Evolutionary conservation across 2,888 invertebrate genomes (phyloP), one percentile per base, ranked within the genome.

Genomic region (Drosophila pseudotakahashii): DNA sequence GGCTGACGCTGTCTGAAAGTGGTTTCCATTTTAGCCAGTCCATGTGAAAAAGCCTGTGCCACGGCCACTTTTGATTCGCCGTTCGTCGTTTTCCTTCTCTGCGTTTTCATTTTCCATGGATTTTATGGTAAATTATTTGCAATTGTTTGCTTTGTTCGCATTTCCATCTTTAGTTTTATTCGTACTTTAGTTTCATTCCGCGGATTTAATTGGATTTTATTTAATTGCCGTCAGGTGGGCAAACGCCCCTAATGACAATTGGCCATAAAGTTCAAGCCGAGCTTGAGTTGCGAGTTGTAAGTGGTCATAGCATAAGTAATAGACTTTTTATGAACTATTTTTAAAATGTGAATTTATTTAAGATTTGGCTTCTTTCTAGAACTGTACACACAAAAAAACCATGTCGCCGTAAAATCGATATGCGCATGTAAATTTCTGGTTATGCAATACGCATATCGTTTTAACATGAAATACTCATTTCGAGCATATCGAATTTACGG

Each of bases 1-100:
- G 7, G 30, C 30, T 39, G 71, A 37, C 26, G 75, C 23, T 62
- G 78, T 66, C 68, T 76, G 79, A 81, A 80, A 84, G 82, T 85
- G 71, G 71, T 77, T 73, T 67, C 44, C 44, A 57, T 60, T 66
- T 63, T 44, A 51, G 72, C 26, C 57, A 32, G 41, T 32, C 55
- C 51, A 47, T 70, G 55, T 52, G 73, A 47, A 36, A 73, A 63
- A 42, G 66, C 37, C 44, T 23, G 62, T 23, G 62, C 62, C 19
- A 23, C 47, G 5, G 61, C 62, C 62, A 63, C 48, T 63, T 58
- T 37, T 58, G 53, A 16, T 57, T 45, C 10, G 11, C 23, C 13
- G 42, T 13, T 19, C 7, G 3, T 14, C 44, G 73, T 73, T 73
- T 62, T 58, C 58, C 74, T 36, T 48, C 23, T 51, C 47, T 45